Conservation (phyloP, 2,113 vertebrate genomes). For the Saimiri boliviensis region DNA sequence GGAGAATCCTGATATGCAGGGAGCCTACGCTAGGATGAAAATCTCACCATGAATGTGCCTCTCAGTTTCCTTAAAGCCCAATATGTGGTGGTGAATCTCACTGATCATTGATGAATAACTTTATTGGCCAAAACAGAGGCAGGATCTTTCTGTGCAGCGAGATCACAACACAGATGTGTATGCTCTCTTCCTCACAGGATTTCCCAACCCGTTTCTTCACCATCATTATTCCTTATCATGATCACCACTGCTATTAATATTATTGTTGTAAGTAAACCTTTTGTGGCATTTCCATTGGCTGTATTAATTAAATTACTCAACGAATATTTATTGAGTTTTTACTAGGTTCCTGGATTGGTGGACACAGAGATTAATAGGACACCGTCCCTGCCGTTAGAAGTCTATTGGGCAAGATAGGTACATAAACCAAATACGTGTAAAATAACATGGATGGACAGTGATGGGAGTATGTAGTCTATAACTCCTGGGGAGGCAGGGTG, state of each 20-base stretch:
- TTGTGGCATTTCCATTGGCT: not conserved
- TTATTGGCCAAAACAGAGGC: accelerated
- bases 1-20: too few species aligned
- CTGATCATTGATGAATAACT: not conserved
- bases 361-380: not conserved
- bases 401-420: too few species aligned
- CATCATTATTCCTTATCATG: not conserved
- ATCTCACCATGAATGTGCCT: accelerated
- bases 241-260: not conserved
- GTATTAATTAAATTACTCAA: not conserved
- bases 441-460: not conserved
- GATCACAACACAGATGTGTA: not conserved
- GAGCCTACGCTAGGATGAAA: accelerated
- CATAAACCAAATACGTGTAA: too few species aligned
- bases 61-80: not conserved
- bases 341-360: not conserved
- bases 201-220: not conserved
- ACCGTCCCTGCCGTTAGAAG: not conserved
- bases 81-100: not conserved
- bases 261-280: not conserved
- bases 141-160: not conserved
- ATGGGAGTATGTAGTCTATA: accelerated
- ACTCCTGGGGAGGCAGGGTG: not conserved
- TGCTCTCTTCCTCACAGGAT: not conserved
- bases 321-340: not conserved